Evolutionary conservation across 2,888 invertebrate genomes (phyloP), one percentile per base, ranked within the genome.

Genomic region (Apodemia zela): DNA sequence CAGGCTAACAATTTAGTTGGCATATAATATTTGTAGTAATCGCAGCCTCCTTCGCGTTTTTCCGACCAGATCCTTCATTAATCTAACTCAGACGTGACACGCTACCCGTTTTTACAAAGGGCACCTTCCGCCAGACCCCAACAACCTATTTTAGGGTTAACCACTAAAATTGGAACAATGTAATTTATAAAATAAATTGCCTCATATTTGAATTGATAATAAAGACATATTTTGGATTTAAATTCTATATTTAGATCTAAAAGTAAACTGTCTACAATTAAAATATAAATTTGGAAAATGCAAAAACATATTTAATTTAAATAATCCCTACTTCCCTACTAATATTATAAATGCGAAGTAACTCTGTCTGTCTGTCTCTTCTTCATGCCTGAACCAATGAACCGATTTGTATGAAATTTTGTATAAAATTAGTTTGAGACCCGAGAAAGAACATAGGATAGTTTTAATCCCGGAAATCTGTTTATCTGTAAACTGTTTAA

Each of bases 51-150:
- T 63, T 58, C 38, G 62, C 17, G 45, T 63, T 59, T 63, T 63
- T 62, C 33, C 62, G 62, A 33, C 45, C 54, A 47, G 42, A 25
- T 45, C 45, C 58, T 38, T 45, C 62, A 62, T 62, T 62, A 62
- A 62, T 62, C 62, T 62, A 62, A 62, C 62, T 62, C 62, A 62
- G 62, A 57, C 58, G 45, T 62, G 62, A 62, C 62, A 58, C 58
- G 62, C 51, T 45, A 62, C 47, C 58, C 58, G 62, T 62, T 62
- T 62, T 62, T 62, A 62, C 58, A 62, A 62, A 58, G 62, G 42
- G 45, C 45, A 51, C 38, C 35, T 29, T 49, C 57, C 54, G 58
- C 38, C 62, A 45, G 62, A 62, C 45, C 58, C 58, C 62, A 18
- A 58, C 62, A 58, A 63, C 58, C 58, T 63, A 63, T 59, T 63